These are phyloP conservation scores for Melinaea menophilus DNA, from an alignment of 2,888 invertebrate genomes.

Conservation along the genomic window DNA sequence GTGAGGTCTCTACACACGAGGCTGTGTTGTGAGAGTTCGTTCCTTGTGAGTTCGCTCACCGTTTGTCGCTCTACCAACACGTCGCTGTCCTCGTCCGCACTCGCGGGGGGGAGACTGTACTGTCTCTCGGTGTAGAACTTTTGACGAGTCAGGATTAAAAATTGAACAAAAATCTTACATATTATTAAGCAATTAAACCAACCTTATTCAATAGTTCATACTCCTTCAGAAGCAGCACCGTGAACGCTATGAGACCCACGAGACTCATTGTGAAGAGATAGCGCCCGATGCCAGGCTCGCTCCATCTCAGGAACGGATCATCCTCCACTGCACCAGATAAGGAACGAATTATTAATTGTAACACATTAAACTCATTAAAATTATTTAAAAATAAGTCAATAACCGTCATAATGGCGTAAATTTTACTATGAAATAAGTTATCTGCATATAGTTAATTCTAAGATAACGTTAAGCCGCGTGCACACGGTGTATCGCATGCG, in stretches of 20 bases:
- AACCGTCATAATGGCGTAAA: too few species aligned
- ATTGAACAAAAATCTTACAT: too few species aligned
- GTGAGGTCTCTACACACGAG: constrained; percentile 83
- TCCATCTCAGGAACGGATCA: constrained; percentile 80
- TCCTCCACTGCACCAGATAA: constrained; percentile 56
- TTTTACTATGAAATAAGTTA: too few species aligned
- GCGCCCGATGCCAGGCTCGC: constrained; percentile 84
- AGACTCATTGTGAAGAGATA: constrained; percentile 82
- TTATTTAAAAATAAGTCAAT: too few species aligned
- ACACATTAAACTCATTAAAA: background rate
- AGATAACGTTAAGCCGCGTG: constrained; percentile 48
- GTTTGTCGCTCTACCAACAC: constrained; percentile 75
- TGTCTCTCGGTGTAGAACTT: constrained; percentile 45
- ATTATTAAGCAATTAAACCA: constrained; percentile 12
- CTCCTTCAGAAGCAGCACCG: constrained; percentile 81
- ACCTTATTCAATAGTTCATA: constrained; percentile 75
- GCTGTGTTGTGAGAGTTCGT: constrained; percentile 64
- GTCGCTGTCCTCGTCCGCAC: constrained; percentile 75
- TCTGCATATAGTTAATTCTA: too few species aligned
- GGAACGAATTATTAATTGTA: constrained; percentile 1
- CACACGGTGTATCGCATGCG: constrained; percentile 64
- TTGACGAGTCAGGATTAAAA: constrained; percentile 32
- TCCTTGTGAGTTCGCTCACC: constrained; percentile 60
- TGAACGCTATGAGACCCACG: constrained; percentile 79
- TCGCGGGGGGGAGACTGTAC: constrained; percentile 34